Base-by-base conservation (phyloP, 2,797 vertebrate genomes). In the Microctenopoma stevenorrisi region DNA sequence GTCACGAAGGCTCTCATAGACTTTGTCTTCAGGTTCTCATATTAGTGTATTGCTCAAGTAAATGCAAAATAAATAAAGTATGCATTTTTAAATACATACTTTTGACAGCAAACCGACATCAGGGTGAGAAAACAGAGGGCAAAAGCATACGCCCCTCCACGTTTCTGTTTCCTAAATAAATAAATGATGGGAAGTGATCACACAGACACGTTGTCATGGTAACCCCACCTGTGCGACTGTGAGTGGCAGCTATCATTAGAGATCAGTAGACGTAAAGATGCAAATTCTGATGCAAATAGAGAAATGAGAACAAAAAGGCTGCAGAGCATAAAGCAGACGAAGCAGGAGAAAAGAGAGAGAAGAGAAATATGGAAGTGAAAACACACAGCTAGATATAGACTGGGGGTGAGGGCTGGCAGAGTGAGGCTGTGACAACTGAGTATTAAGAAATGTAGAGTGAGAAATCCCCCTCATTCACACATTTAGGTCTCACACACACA, bases 181-280 rank as follows among this genome's bases (percentile, higher is more conserved):
- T 65, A 22, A 48, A 57, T 16, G 0, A 40, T 38, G 33, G 13
- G 43, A 25, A 40, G 63, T 79, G 46, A 78, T 83, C 47, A 0
- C 14, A 8, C 1, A 0, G 7, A 22, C 11, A 3, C 16, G 58
- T 74, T 49, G 81, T 65, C 72, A 79, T 71, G 22, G 64, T 26
- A 81, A 86, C 79, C 30, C 62, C 46, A 57, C 74, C 51, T 78
- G 48, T 14, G 38, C 8, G 54, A 66, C 16, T 18, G 1, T 76
- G 78, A 88, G 60, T 56, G 13, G 73, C 83, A 85, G 38, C 71
- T 84, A 55, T 78, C 74, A 66, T n/a, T 7, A 30, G 26, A 33
- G n/a, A 35, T 33, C 2, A 53, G 10, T 22, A 38, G 25, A 25
- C 28, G 42, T 26, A 2, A 51, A 58, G 43, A 46, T n/a, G 15